Conservation (phyloP, 2,113 vertebrate species). For the Rynchops niger region DNA sequence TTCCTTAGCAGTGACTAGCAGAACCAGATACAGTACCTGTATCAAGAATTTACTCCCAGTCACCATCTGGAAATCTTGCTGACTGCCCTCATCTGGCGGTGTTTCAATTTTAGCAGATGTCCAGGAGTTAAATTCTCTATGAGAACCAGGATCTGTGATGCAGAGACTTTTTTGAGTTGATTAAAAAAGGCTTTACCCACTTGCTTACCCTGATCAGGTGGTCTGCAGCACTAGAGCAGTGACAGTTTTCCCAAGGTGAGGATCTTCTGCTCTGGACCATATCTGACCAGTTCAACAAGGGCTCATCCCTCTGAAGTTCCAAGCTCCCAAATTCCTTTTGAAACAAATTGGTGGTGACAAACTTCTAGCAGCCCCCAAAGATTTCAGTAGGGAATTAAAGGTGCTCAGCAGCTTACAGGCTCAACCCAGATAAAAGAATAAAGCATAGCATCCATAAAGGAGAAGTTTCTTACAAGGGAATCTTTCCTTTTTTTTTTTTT, state of each 20-base stretch:
- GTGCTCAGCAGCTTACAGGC: background rate
- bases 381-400: background rate
- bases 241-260: background rate
- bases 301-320: background rate
- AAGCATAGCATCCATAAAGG: background rate
- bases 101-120: background rate
- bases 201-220: background rate
- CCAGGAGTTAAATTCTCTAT: background rate
- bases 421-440: background rate
- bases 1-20: background rate
- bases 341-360: background rate
- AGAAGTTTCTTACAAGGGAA: background rate
- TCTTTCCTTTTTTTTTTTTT: background rate
- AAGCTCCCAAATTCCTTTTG: background rate
- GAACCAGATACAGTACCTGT: background rate
- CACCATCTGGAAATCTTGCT: background rate
- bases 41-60: background rate
- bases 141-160: background rate
- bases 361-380: background rate
- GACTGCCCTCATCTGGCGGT: background rate
- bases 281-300: background rate
- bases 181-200: background rate
- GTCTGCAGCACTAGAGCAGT: background rate
- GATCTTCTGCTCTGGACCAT: background rate
- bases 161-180: background rate